A percentile compares a stretch with the other conserved stretches of the same genome.
These are phyloP conservation scores for Margarornis squamiger DNA, from an alignment of 2,797 vertebrate genomes.

Conservation along the genomic window DNA sequence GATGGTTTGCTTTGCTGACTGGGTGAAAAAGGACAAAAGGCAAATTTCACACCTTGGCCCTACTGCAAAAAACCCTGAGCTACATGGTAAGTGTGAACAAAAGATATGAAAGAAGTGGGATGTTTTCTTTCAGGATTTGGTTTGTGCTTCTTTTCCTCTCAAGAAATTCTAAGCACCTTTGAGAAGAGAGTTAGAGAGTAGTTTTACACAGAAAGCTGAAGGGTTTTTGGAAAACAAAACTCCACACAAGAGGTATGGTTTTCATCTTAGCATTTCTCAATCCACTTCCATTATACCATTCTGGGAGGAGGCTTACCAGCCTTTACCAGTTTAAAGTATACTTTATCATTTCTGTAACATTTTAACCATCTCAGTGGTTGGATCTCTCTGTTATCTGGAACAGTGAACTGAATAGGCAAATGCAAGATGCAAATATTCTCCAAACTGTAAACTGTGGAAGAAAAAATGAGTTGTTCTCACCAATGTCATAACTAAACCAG, in stretches of 20 bases:
- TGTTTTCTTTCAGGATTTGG: neutral
- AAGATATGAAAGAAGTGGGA: neutral
- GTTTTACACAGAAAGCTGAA: neutral
- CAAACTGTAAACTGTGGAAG: rapidly evolving
- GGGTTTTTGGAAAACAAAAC: neutral
- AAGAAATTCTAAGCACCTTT: neutral
- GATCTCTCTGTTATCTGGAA: neutral
- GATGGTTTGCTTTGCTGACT: conserved; percentile 1
- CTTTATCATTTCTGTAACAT: neutral
- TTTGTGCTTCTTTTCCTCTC: neutral
- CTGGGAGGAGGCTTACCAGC: neutral
- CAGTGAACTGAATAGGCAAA: neutral
- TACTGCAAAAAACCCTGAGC: neutral
- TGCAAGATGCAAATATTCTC: neutral
- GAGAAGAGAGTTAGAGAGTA: neutral
- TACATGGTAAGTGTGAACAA: conserved; percentile 27
- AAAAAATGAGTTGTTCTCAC: neutral
- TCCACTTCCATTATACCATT: neutral
- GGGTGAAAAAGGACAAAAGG: neutral
- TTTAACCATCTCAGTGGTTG: neutral
- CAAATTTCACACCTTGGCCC: neutral
- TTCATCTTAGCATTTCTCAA: neutral
- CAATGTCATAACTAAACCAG: neutral
- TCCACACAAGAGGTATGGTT: neutral
- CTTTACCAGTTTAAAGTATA: neutral